phyloP scores from a whole-genome alignment of 2,888 invertebrate species.

The Panzeria rudis region DNA sequence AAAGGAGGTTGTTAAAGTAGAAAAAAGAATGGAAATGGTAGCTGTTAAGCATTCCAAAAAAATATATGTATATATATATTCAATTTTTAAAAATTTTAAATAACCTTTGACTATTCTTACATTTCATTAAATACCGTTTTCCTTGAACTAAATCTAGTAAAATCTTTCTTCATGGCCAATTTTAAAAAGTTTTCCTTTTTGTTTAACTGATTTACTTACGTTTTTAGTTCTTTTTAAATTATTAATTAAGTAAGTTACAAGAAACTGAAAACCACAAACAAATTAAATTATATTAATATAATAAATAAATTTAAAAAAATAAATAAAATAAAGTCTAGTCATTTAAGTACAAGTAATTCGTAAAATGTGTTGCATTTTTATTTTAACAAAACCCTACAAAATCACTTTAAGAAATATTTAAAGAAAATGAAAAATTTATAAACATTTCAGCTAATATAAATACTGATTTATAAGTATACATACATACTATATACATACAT shows the following conservation, averaged over 20 bases:
- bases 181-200: background rate
- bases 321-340: no score
- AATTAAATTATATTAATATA: constrained; percentile 50
- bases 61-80: no score
- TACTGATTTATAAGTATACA: constrained; percentile 33
- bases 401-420: constrained; percentile 67
- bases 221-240: constrained; percentile 12
- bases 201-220: background rate
- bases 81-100: no score
- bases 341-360: constrained; percentile 75
- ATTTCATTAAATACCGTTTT: background rate
- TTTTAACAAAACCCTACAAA: constrained; percentile 46
- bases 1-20: background rate
- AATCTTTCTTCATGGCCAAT: background rate
- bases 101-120: no score
- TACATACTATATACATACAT: background rate
- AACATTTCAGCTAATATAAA: constrained; percentile 47
- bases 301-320: constrained; percentile 52
- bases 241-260: constrained; percentile 69
- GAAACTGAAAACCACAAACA: constrained; percentile 62
- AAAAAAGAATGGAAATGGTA: background rate
- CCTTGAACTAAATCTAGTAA: constrained; percentile 6
- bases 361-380: constrained; percentile 64
- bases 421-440: constrained; percentile 35
- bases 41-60: no score